Conservation (phyloP, 2,888 invertebrate species). For the Dryobotodes eremita region DNA sequence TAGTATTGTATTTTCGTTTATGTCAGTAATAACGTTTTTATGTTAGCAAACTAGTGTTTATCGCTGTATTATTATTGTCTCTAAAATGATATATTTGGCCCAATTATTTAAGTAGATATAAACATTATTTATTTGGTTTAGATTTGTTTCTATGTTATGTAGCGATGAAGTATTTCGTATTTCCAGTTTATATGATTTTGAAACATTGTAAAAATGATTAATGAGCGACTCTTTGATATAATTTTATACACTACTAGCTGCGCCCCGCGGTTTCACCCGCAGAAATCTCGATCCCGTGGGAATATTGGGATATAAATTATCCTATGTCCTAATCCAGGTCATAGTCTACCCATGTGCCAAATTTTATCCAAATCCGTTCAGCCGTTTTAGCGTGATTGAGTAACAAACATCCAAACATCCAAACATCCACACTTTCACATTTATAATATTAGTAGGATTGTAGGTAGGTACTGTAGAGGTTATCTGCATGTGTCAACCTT, state of each 20-base stretch:
- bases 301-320: too few relatives aligned
- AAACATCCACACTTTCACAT: too few relatives aligned
- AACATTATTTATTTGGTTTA: slow-evolving; percentile 11
- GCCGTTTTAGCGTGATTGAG: too few relatives aligned
- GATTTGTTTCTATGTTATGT: neutral
- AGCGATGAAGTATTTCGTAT: neutral
- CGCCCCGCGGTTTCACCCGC: too few relatives aligned
- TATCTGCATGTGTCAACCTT: too few relatives aligned
- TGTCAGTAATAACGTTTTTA: slow-evolving; percentile 60
- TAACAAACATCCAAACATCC: too few relatives aligned
- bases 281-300: too few relatives aligned
- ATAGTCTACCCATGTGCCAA: too few relatives aligned
- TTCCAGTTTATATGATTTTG: neutral
- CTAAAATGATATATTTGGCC: slow-evolving; percentile 45
- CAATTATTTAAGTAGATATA: slow-evolving; percentile 35
- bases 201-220: neutral
- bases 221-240: neutral
- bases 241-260: neutral
- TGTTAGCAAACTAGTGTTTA: slow-evolving; percentile 52
- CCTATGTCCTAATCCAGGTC: too few relatives aligned
- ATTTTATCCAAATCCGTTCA: too few relatives aligned
- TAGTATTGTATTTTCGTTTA: slow-evolving; percentile 53
- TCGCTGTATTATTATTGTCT: slow-evolving; percentile 44
- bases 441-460: too few relatives aligned
- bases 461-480: too few relatives aligned